Conservation (phyloP, 2,113 vertebrate genomes). For the Psephotus haematonotus region DNA sequence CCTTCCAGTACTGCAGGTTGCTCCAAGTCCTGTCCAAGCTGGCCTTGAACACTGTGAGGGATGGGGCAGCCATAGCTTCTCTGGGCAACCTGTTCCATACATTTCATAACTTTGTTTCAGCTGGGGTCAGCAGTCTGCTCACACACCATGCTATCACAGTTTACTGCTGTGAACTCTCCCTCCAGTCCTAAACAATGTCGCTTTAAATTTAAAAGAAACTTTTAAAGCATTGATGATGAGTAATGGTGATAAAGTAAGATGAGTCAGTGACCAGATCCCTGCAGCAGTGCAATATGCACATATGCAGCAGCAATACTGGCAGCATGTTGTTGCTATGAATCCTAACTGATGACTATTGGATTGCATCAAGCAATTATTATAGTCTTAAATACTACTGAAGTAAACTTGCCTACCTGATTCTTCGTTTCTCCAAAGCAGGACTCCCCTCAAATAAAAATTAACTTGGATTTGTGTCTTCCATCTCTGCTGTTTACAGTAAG, state of each 20-base stretch:
- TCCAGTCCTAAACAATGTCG: background rate
- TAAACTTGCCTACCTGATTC: background rate
- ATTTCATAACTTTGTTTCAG: background rate
- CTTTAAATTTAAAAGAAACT: background rate
- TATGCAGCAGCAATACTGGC: accelerated
- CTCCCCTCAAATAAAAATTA: background rate
- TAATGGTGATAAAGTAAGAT: background rate
- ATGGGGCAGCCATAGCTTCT: background rate
- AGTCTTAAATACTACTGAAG: background rate
- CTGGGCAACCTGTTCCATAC: background rate
- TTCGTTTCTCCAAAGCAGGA: background rate
- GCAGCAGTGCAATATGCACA: background rate
- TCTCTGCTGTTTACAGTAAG: background rate
- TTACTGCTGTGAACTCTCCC: background rate
- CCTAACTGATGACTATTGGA: background rate
- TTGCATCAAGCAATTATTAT: background rate
- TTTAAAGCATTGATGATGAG: background rate
- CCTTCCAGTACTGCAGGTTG: background rate
- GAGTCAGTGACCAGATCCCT: background rate
- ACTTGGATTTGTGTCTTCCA: background rate
- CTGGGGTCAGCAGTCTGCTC: no score
- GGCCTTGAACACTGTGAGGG: background rate
- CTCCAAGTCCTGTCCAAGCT: background rate
- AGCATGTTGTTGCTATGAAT: background rate
- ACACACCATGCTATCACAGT: background rate